Percentiles rank a stretch among this genome's conserved stretches.
These are phyloP conservation scores for Digitonthophagus gazella DNA, from an alignment of 2,888 invertebrate genomes.

Conservation along the genomic window DNA sequence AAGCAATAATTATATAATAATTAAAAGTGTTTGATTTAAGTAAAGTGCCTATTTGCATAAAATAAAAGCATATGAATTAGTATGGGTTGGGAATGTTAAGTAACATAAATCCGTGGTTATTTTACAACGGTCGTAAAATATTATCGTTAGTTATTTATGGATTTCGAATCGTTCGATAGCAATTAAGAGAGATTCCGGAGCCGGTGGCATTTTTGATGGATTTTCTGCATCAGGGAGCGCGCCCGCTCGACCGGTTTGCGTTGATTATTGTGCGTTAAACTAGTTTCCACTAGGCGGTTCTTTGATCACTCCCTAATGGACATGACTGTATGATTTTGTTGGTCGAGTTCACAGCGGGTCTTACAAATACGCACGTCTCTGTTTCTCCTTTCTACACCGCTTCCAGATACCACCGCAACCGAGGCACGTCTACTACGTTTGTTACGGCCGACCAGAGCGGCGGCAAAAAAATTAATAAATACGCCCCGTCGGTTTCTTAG, in stretches of 20 bases:
- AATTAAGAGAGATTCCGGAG: neutral
- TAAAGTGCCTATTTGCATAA: no score
- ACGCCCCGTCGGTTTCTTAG: neutral
- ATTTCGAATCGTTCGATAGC: neutral
- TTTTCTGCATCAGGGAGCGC: neutral
- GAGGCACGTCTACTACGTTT: neutral
- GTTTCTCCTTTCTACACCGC: neutral
- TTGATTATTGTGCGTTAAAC: conserved; percentile 32
- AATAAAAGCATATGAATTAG: no score
- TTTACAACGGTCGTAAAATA: neutral
- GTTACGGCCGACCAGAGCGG: neutral
- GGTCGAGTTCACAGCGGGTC: conserved; percentile 43
- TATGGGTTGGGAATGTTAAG: neutral
- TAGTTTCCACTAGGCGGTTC: conserved; percentile 43
- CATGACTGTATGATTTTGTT: conserved; percentile 45
- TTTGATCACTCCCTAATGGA: conserved; percentile 44
- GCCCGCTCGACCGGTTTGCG: conserved; percentile 4
- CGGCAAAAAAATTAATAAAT: neutral
- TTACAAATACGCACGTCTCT: conserved; percentile 29
- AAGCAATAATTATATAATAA: no score
- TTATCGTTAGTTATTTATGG: neutral
- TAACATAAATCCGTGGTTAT: neutral
- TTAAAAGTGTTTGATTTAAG: no score
- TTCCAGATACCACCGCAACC: neutral
- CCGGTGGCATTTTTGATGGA: neutral